Conservation (phyloP, 2,797 vertebrate species). For the Bradypodion pumilum region DNA sequence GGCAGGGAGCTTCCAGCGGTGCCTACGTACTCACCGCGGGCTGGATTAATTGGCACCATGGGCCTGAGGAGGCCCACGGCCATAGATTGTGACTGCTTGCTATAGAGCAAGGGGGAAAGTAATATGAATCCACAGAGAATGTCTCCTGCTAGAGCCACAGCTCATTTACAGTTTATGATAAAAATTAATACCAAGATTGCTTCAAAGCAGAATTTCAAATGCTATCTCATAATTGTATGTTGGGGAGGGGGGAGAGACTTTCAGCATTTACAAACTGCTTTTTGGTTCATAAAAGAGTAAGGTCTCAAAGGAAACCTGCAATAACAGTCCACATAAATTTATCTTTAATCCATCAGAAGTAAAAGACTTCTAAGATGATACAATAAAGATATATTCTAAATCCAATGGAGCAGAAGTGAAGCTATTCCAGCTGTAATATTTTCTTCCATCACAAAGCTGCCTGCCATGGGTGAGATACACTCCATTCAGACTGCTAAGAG, state of each 20-base stretch:
- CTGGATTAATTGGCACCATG: too few relatives aligned
- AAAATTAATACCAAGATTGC: slow-evolving; percentile 41
- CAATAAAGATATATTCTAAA: slow-evolving; percentile 52
- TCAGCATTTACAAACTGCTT: slow-evolving; percentile 66
- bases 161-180: slow-evolving; percentile 37
- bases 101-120: too few relatives aligned
- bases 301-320: slow-evolving; percentile 61
- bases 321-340: slow-evolving; percentile 63
- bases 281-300: slow-evolving; percentile 72
- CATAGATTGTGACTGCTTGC: too few relatives aligned
- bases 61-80: too few relatives aligned
- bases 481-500: slow-evolving; percentile 40
- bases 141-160: slow-evolving; percentile 34
- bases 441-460: slow-evolving; percentile 57
- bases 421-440: slow-evolving; percentile 50
- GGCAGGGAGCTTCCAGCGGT: too few relatives aligned
- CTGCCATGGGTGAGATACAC: slow-evolving; percentile 60
- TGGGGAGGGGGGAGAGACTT: slow-evolving; percentile 23
- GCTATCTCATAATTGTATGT: slow-evolving; percentile 54
- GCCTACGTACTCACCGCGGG: too few relatives aligned
- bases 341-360: slow-evolving; percentile 65
- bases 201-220: slow-evolving; percentile 46
- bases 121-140: neutral
- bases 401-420: slow-evolving; percentile 60
- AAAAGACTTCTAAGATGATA: slow-evolving; percentile 45